Evolutionary conservation across 2,797 vertebrate species (phyloP).

Genomic region (Nasua narica): DNA sequence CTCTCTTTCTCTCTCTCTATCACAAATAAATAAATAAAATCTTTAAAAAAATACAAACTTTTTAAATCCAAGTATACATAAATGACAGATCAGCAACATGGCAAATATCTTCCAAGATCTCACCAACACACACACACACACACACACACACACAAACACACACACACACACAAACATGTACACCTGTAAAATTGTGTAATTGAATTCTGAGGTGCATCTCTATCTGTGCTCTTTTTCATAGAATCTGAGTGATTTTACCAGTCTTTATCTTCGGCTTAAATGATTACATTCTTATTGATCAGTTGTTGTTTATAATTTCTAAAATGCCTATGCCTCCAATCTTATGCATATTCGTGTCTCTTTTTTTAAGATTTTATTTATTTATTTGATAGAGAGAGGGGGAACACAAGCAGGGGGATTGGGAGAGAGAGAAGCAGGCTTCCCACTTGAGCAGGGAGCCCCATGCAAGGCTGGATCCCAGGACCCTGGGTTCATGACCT

Average conservation of each 20-base stretch:
- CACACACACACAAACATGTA: background rate
- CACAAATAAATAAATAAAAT: no score
- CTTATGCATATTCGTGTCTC: background rate
- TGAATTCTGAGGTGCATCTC: background rate
- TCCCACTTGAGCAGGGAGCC: no score
- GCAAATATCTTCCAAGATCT: background rate
- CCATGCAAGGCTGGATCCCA: no score
- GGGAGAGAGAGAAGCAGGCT: no score
- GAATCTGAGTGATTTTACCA: background rate
- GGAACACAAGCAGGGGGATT: no score
- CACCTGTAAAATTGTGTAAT: background rate
- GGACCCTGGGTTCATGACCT: no score
- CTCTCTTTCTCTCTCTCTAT: no score
- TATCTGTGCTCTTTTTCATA: background rate
- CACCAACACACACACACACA: background rate
- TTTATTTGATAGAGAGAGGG: no score
- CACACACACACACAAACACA: background rate
- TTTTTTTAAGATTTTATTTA: no score
- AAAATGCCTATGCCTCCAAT: no score
- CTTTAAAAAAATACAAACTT: background rate
- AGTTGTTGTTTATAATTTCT: background rate
- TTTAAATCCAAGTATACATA: background rate
- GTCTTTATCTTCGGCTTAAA: background rate
- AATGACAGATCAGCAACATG: background rate
- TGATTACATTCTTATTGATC: background rate